These are phyloP conservation scores for Ostrea edulis DNA, from an alignment of 1,140 invertebrate species.

Conservation along the genomic window DNA sequence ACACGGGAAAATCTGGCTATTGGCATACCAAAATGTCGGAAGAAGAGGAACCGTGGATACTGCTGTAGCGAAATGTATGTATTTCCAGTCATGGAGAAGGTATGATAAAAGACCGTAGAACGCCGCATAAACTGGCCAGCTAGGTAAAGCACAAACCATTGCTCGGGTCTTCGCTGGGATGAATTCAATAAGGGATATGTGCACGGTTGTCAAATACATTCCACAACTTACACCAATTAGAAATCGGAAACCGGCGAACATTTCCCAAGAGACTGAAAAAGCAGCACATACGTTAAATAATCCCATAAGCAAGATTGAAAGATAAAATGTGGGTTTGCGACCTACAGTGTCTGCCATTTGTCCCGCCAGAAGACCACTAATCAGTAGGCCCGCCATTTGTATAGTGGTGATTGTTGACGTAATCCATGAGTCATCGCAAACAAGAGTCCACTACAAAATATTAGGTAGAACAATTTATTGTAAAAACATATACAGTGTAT, in stretches of 20 bases:
- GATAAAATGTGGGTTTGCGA: constrained; percentile 59
- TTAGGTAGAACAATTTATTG: too few species aligned
- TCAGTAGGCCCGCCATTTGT: constrained; percentile 66
- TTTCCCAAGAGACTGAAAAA: constrained; percentile 62
- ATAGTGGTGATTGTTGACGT: constrained; percentile 62
- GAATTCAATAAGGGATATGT: constrained; percentile 44
- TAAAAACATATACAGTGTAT: too few species aligned
- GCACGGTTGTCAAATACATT: constrained; percentile 36
- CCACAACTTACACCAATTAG: constrained; percentile 58
- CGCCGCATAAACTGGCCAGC: constrained; percentile 48
- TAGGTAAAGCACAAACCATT: constrained; percentile 45
- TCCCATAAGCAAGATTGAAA: constrained; percentile 43
- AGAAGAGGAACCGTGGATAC: constrained; percentile 51
- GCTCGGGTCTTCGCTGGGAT: constrained; percentile 28
- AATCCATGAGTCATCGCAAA: constrained; percentile 64
- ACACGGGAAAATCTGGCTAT: too few species aligned
- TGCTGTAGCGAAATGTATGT: constrained; percentile 53
- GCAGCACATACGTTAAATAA: constrained; percentile 51
- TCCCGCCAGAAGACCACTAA: constrained; percentile 62
- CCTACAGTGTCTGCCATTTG: constrained; percentile 65
- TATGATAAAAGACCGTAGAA: constrained; percentile 51
- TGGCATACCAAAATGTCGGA: background rate
- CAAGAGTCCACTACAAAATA: constrained; percentile 64
- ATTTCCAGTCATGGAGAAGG: constrained; percentile 57
- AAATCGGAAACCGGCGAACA: constrained; percentile 63